Base-by-base conservation (phyloP, 2,797 vertebrate genomes). In the Myoxocephalus aenaeus region DNA sequence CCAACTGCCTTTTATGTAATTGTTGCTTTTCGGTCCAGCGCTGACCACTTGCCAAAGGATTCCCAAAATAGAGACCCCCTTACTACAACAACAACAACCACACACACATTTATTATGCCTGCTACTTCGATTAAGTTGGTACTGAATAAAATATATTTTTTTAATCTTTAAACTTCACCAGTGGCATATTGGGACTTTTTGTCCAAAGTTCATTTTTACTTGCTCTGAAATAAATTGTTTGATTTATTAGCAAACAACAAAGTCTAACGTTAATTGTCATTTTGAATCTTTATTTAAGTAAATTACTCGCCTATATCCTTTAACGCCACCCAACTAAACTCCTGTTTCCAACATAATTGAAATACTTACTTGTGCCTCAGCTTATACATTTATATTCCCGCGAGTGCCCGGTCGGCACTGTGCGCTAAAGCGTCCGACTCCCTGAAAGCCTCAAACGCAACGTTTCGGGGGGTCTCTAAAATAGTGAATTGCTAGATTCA, bases 1-100 rank as follows among this genome's bases (percentile, higher is more conserved):
- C 82, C 86, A 90, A 92, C 92, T 88, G 87, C 46, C 18, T 15
- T 48, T 20, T 48, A 48, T 48, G 79, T 87, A 92, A 94, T 94
- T 95, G 90, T 86, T 86, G 84, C 70, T 88, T 85, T 85, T 88
- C 65, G 48, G 62, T 84, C 86, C 80, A 59, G 34, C 53, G 32
- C 83, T 78, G 73, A 88, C 79, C 66, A 75, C 79, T 88, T 78
- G 84, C 83, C 89, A 91, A 90, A 85, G 54, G 72, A 77, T 80
- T 88, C 36, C 22, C 57, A 38, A 38, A 58, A 58, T 12, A 58
- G 32, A 58, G 56, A 34, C 15, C 17, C 42, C 42, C 42, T 32
- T 32, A 32, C 42, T 12, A 12, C 2, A 1, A 8, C 44, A 17
- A 5, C 44, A 46, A 17, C 42, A 11, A 7, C 59, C 4, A 18